Conservation (phyloP, 2,797 vertebrate species). For the Synanceia verrucosa region DNA sequence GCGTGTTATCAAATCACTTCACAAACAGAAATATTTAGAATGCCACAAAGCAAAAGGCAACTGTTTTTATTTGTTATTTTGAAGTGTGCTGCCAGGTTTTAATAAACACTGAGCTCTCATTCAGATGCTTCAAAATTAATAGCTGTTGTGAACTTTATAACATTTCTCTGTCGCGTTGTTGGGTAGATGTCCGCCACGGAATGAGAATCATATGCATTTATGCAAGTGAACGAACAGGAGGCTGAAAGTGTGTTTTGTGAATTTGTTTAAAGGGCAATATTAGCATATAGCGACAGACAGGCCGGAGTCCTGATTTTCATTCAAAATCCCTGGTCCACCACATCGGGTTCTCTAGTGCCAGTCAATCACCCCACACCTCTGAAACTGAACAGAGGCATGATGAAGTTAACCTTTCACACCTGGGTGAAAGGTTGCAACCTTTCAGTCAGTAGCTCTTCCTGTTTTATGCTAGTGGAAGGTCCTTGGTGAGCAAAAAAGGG, state of each 20-base stretch:
- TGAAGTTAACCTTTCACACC: constrained; percentile 35
- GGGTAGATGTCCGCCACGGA: constrained; percentile 56
- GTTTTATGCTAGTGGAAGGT: background rate
- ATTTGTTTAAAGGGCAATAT: constrained; percentile 85
- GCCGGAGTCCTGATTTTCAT: constrained; percentile 72
- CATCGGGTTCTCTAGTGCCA: constrained; percentile 51
- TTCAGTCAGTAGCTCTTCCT: constrained; percentile 24
- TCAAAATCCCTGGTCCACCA: constrained; percentile 59
- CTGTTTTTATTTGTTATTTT: constrained; percentile 57
- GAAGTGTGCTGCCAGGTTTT: constrained; percentile 34
- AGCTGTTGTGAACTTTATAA: constrained; percentile 74
- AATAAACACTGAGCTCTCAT: constrained; percentile 66
- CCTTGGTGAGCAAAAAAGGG: background rate
- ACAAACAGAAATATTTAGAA: constrained; percentile 41
- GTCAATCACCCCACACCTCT: constrained; percentile 69
- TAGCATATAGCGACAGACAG: constrained; percentile 80
- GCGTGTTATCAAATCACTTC: constrained; percentile 10
- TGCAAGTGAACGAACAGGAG: constrained; percentile 80
- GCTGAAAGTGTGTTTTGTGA: constrained; percentile 78
- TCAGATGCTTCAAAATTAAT: constrained; percentile 75
- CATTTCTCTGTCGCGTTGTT: constrained; percentile 36
- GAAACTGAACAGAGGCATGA: constrained; percentile 53
- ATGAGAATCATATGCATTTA: constrained; percentile 85
- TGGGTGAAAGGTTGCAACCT: constrained; percentile 58
- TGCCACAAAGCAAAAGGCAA: constrained; percentile 8